A percentile compares a stretch with the other conserved stretches of the same genome.
Conservation (phyloP, 2,888 invertebrate species). For the Eilema griseolum region DNA sequence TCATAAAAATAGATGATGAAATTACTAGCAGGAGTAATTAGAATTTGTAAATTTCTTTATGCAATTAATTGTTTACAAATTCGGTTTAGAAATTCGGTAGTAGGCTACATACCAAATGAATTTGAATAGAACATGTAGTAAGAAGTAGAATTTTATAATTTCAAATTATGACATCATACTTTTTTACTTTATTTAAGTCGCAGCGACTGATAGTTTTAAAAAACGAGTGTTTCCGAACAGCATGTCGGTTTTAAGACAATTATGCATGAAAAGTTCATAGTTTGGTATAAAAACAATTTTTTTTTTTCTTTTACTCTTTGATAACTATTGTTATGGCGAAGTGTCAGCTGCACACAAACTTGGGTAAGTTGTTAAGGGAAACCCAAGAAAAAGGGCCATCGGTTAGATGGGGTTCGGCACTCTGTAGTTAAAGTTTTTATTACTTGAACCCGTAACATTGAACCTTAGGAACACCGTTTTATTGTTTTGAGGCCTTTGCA, state of each 20-base stretch:
- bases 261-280: neutral
- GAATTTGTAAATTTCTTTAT: neutral
- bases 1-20: neutral
- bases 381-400: slow-evolving; percentile 16
- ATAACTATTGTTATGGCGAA: slow-evolving; percentile 3
- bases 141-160: too few relatives aligned
- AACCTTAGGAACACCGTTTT: neutral
- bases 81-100: too few relatives aligned
- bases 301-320: slow-evolving; percentile 1
- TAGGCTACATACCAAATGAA: neutral
- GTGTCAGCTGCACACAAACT: slow-evolving; percentile 19
- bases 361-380: slow-evolving; percentile 15
- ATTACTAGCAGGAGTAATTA: neutral
- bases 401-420: slow-evolving; percentile 18
- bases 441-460: slow-evolving; percentile 6
- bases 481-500: neutral
- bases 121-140: neutral
- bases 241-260: neutral
- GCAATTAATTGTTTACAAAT: neutral
- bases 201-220: neutral
- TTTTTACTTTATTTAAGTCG: too few relatives aligned
- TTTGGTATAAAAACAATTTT: neutral
- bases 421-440: slow-evolving; percentile 21
- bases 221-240: neutral
- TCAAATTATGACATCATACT: too few relatives aligned